Base-by-base conservation (phyloP, 2,888 invertebrate genomes). In the Platycheirus rosarum region DNA sequence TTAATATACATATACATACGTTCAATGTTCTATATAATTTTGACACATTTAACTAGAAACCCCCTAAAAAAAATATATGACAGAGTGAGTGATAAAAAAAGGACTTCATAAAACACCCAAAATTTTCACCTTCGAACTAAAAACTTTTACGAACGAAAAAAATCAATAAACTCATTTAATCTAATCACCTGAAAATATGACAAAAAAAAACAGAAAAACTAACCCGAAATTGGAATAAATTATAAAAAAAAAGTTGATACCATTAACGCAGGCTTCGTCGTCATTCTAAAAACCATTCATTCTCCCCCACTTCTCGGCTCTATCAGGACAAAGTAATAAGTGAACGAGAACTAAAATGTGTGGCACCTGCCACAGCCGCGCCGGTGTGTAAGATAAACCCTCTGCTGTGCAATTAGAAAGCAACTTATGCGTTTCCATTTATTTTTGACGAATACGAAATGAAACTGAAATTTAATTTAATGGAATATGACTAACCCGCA, bases 171-270 rank as follows among this genome's bases (percentile, higher is more conserved):
- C 11, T 49, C 53, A 71, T 77, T 82, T 48, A 77, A 82, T 73
- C 82, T 82, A 77, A 82, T 82, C 82, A 68, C 77, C 65, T 55
- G 35, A 68, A 66, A 82, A 68, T 82, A 77, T 82, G 68, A 82
- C 71, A 76, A 60, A 13, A 49, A 57, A 63, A 63, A 57, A 62
- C 29, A n/a, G 5, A 65, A 29, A 62, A 35, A 48, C 70, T 49
- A 62, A 42, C 70, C 70, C 42, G 73, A 77, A 82, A 82, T 71
- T 77, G 63, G 51, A 82, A 82, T 82, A 82, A 82, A 82, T 77
- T 82, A 77, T 77, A 77, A 82, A 79, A 73, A 44, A 69, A 74
- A 66, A 74, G 42, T 55, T 68, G 71, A 71, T 77, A 76, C 37
- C 82, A 82, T 73, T 62, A 77, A 79, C 74, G 57, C 48, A 53